Base-by-base conservation (phyloP, 2,113 vertebrate species). In the Cacatua alba region DNA sequence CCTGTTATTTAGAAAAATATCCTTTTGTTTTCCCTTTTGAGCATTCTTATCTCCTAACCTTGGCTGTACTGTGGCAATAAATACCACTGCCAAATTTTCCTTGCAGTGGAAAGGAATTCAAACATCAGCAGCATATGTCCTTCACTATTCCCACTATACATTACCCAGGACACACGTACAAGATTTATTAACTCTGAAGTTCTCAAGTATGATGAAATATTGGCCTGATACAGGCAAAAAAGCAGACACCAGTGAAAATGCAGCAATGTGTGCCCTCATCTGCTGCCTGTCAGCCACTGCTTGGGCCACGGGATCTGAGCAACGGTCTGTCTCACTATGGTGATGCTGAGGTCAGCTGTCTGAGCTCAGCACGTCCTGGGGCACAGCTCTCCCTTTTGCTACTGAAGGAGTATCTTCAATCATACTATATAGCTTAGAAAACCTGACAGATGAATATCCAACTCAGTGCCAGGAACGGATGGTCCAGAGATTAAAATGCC, bases 401-500 rank as follows among this genome's bases (percentile, higher is more conserved):
- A 5, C 35, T 71, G 63, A 72, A 87, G 44, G 29, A 93, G 46
- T 44, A 80, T 52, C 81, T 77, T 91, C 74, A 72, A 74, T 88
- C 85, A 72, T 17, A 12, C 37, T 29, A 9, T 28, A 35, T 25
- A 62, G 53, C 68, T 84, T 82, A 88, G 37, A 48, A 82, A 90
- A 70, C 57, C 69, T 84, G 92, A 93, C 84, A 91, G 79, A 83
- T 79, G 70, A 92, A 19, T 19, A 92, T 52, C 55, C 75, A 75
- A 15, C 23, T 74, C 76, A 6, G 43, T 89, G 82, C 89, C 94
- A 94, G 63, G 64, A 94, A 67, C 0, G 63, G 84, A 87, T 92
- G 68, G 79, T 48, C 75, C 84, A 74, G 64, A 89, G 72, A 96
- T 95, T 91, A 91, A 95, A 96, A 96, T 94, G 75, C 60, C 43